Evolutionary conservation across 2,797 vertebrate species (phyloP).

Genomic region (Phataginus tricuspis): DNA sequence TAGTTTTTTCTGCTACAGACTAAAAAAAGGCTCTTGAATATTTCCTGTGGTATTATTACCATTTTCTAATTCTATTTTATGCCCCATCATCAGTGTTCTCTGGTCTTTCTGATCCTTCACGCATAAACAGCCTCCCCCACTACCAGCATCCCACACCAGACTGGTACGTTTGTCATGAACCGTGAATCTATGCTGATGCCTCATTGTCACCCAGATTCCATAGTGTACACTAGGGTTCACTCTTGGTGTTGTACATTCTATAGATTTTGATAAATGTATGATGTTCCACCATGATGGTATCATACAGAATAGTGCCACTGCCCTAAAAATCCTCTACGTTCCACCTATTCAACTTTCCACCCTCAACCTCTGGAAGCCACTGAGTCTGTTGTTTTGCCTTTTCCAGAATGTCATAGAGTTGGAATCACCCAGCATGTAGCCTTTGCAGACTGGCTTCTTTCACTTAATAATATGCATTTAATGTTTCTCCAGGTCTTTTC

Average conservation of each 20-base stretch:
- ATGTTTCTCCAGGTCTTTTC: neutral
- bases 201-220: neutral
- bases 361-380: neutral
- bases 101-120: neutral
- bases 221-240: neutral
- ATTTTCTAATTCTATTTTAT: neutral
- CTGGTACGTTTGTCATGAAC: neutral
- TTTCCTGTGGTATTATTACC: neutral
- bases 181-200: neutral
- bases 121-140: neutral
- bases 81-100: neutral
- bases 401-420: neutral
- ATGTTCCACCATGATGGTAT: neutral
- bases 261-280: neutral
- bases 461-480: neutral
- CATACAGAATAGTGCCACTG: neutral
- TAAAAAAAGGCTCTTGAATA: neutral
- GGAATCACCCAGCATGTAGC: neutral
- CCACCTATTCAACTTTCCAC: neutral
- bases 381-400: neutral
- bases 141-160: neutral
- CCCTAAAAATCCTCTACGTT: neutral
- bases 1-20: neutral
- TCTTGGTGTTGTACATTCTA: neutral
- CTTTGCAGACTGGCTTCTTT: neutral